phyloP scores from a whole-genome alignment of 2,888 invertebrate genomes.

The Cantharis lateralis region DNA sequence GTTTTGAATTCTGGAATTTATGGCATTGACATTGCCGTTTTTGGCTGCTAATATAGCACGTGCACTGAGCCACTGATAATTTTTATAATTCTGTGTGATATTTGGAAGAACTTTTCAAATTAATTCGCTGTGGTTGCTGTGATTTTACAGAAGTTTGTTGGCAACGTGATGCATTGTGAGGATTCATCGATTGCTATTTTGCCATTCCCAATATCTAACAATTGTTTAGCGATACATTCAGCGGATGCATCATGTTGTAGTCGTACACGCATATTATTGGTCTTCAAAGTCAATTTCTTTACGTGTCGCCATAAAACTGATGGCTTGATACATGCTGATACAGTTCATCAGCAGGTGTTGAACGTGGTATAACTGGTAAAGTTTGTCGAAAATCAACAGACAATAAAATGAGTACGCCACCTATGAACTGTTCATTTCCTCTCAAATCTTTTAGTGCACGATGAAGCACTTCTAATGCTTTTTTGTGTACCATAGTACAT shows the following conservation, averaged over 20 bases:
- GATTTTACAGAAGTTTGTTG: constrained; percentile 40
- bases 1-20: constrained; percentile 27
- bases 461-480: constrained; percentile 39
- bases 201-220: constrained; percentile 42
- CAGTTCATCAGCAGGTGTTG: constrained; percentile 44
- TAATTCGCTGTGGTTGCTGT: constrained; percentile 37
- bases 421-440: constrained; percentile 37
- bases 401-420: constrained; percentile 38
- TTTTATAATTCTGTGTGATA: constrained; percentile 38
- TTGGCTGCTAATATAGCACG: constrained; percentile 46
- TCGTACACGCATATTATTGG: constrained; percentile 42
- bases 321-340: constrained; percentile 46
- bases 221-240: constrained; percentile 40
- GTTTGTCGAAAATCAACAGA: constrained; percentile 42
- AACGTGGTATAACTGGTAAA: constrained; percentile 44
- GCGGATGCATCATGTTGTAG: constrained; percentile 38
- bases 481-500: constrained; percentile 33
- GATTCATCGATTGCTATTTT: constrained; percentile 37
- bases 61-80: constrained; percentile 37
- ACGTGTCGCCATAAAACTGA: constrained; percentile 40
- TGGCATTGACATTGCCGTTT: constrained; percentile 41
- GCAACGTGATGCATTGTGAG: constrained; percentile 41
- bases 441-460: constrained; percentile 39
- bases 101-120: constrained; percentile 44
- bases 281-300: constrained; percentile 31